Evolutionary conservation across 2,797 vertebrate genomes (phyloP), one percentile per base, ranked within the genome.

Genomic region (Neosilurus hyrtlii): DNA sequence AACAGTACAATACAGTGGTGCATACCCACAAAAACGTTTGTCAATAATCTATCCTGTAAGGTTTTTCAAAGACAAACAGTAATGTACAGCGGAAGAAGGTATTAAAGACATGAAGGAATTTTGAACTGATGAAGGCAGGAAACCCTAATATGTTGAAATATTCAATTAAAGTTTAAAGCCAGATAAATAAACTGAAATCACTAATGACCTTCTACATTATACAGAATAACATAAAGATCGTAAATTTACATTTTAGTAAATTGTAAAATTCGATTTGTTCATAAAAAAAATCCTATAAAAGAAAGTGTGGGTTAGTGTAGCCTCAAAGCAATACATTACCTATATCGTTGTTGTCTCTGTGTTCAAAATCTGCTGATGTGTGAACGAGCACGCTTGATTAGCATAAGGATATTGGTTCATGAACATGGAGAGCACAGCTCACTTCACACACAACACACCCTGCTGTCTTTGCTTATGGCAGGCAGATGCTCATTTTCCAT

Each of bases 331-430:
- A 63, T 26, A 22, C 54, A 71, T 72, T 9, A 56, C 57, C 51
- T 61, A 61, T 70, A 66, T 43, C n/a, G 86, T 66, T 75, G 85
- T 82, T 84, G 83, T 82, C 59, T 81, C 66, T 83, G 52, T n/a
- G 71, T 35, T 65, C 35, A 59, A 86, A 91, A 91, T 89, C 30
- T 66, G 90, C 91, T 90, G 91, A 92, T 88, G 67, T 81, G 88
- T 83, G 82, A 85, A 89, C 56, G 86, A 88, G 85, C 79, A 82
- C 71, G 80, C 71, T 81, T 83, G 67, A 88, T 88, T 87, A 85
- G 82, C 86, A 81, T 83, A 87, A 86, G 83, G 81, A 82, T 84
- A 79, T 86, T 68, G 86, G 79, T 35, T 83, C 88, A 88, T 86
- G 79, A 89, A 83, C 82, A 81, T 85, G 86, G 86, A 84, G 86